phyloP scores from a whole-genome alignment of 1,140 invertebrate species.

The Rhopalosiphum maidis region DNA sequence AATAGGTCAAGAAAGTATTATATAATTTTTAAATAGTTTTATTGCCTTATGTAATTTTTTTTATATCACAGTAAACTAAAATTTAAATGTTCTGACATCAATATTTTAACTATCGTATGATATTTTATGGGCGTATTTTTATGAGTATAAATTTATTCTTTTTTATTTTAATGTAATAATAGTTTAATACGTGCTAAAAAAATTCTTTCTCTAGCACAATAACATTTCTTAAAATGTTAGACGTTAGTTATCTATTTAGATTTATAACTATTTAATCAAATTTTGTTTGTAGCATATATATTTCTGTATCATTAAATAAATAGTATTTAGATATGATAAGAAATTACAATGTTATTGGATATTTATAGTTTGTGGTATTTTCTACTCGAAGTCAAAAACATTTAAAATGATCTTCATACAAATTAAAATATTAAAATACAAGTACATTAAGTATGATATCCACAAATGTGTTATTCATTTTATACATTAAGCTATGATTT shows the following conservation, averaged over 20 bases:
- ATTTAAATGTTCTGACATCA: not conserved
- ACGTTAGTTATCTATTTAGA: conserved; percentile 9
- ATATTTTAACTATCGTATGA: conserved; percentile 1
- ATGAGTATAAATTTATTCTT: not conserved
- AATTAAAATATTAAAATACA: not conserved
- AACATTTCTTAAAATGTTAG: conserved; percentile 1
- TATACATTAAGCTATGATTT: not conserved
- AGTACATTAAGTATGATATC: not conserved
- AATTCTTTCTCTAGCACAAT: not conserved
- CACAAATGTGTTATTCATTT: not conserved
- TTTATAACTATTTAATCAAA: conserved; percentile 5
- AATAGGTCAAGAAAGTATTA: conserved; percentile 26
- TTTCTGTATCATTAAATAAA: conserved; percentile 10
- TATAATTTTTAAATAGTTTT: conserved; percentile 17
- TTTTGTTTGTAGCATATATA: not conserved
- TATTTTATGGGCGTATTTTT: not conserved
- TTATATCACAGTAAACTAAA: not conserved
- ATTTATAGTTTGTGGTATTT: not conserved
- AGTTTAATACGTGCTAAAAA: not conserved
- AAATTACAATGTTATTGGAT: not conserved
- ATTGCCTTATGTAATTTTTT: conserved; percentile 7
- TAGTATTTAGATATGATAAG: not conserved
- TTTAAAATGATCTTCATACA: not conserved
- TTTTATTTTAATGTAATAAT: not conserved
- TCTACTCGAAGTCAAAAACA: not conserved